A percentile compares a stretch with the other conserved stretches of the same genome.
Evolutionary conservation across 2,797 vertebrate genomes (phyloP).

Genomic region (Tragelaphus eurycerus): DNA sequence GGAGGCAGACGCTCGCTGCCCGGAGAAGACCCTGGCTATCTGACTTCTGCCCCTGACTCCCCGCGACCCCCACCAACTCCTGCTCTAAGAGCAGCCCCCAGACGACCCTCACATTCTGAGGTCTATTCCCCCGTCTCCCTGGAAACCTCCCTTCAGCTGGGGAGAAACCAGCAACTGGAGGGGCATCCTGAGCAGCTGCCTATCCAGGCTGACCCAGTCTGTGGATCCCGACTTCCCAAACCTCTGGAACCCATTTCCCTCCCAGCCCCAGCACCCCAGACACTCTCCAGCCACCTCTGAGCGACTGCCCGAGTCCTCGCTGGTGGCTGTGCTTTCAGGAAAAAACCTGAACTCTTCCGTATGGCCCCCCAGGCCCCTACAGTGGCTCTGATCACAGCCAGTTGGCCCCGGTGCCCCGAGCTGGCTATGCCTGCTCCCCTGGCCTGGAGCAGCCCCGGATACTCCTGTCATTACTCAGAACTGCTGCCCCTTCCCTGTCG

Average conservation of each 20-base stretch:
- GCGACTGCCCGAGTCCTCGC: accelerated
- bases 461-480: not conserved
- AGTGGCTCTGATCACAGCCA: not conserved
- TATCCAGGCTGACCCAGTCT: not conserved
- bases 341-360: not conserved
- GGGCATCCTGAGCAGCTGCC: no score
- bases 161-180: not conserved
- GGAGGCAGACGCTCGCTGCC: not conserved
- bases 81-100: not conserved
- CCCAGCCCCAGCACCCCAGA: accelerated
- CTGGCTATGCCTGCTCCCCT: no score
- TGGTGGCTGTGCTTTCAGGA: not conserved
- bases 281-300: not conserved
- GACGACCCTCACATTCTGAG: not conserved
- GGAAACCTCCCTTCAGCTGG: not conserved
- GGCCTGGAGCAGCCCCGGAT: not conserved
- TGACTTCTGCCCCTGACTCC: not conserved
- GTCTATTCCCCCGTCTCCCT: not conserved
- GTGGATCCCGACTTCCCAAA: not conserved
- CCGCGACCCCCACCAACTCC: not conserved
- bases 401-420: accelerated
- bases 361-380: not conserved
- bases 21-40: not conserved
- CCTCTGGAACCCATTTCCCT: not conserved
- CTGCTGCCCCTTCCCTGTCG: not conserved